phyloP scores from a whole-genome alignment of 2,113 vertebrate species.

The Caranx melampygus region DNA sequence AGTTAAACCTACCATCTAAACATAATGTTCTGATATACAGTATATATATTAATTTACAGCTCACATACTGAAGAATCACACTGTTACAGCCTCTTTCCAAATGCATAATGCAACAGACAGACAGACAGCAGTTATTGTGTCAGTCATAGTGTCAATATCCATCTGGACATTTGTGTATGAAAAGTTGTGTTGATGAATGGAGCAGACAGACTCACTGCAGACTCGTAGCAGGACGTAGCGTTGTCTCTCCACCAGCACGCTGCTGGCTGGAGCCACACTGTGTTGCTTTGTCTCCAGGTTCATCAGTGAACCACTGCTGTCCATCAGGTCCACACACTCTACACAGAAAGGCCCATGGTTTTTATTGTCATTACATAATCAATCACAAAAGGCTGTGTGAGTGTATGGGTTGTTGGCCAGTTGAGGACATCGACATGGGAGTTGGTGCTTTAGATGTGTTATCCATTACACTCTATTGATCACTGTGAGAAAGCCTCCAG shows the following conservation, averaged over 20 bases:
- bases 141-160: not conserved
- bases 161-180: not conserved
- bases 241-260: conserved; percentile 74
- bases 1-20: no score
- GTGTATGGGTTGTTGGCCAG: not conserved
- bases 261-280: conserved; percentile 67
- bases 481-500: no score
- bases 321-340: conserved; percentile 81
- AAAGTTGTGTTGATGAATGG: conserved; percentile 8
- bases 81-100: not conserved
- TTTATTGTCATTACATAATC: not conserved
- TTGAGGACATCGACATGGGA: not conserved
- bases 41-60: no score
- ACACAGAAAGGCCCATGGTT: not conserved
- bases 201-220: conserved; percentile 69
- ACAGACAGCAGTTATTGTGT: no score
- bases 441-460: no score
- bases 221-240: conserved; percentile 76
- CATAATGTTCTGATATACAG: no score
- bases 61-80: not conserved
- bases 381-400: not conserved
- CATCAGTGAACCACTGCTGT: conserved; percentile 72
- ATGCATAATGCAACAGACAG: not conserved
- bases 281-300: conserved; percentile 67
- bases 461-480: no score